phyloP scores from a whole-genome alignment of 1,140 invertebrate genomes.

The Cylas formicarius region DNA sequence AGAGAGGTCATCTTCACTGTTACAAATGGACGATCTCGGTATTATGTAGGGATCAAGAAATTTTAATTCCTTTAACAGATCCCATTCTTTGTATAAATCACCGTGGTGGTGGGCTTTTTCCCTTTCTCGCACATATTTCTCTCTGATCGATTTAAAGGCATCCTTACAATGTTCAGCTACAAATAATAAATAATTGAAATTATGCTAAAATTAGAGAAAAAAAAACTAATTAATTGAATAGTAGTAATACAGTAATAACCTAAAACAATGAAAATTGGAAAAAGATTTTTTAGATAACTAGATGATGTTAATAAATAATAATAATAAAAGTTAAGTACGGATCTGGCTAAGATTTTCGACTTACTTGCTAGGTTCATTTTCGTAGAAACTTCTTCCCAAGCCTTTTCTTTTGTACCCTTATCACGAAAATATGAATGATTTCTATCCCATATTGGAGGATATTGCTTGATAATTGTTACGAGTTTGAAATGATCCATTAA shows the following conservation, averaged over 20 bases:
- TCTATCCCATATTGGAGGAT: constrained; percentile 26
- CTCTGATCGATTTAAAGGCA: constrained; percentile 24
- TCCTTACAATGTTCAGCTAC: constrained; percentile 21
- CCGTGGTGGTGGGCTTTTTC: constrained; percentile 20
- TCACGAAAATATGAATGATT: constrained; percentile 23
- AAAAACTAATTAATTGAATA: constrained; percentile 5
- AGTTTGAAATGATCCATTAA: constrained; percentile 22
- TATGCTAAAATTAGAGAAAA: constrained; percentile 11
- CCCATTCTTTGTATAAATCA: constrained; percentile 20
- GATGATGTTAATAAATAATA: neutral
- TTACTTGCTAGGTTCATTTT: constrained; percentile 24
- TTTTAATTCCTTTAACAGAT: constrained; percentile 17
- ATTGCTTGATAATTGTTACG: constrained; percentile 20
- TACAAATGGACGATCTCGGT: constrained; percentile 4
- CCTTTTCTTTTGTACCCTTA: constrained; percentile 22
- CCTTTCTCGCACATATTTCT: constrained; percentile 29
- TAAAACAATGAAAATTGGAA: neutral
- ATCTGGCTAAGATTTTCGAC: neutral
- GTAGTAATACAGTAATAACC: neutral
- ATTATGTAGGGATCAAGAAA: constrained; percentile 31
- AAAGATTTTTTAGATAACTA: neutral
- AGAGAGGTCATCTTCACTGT: constrained; percentile 7
- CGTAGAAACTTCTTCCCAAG: constrained; percentile 21
- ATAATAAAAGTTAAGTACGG: neutral
- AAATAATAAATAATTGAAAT: constrained; percentile 3